These are phyloP conservation scores for Euplexia lucipara DNA, from an alignment of 2,888 invertebrate genomes.

Conservation along the genomic window DNA sequence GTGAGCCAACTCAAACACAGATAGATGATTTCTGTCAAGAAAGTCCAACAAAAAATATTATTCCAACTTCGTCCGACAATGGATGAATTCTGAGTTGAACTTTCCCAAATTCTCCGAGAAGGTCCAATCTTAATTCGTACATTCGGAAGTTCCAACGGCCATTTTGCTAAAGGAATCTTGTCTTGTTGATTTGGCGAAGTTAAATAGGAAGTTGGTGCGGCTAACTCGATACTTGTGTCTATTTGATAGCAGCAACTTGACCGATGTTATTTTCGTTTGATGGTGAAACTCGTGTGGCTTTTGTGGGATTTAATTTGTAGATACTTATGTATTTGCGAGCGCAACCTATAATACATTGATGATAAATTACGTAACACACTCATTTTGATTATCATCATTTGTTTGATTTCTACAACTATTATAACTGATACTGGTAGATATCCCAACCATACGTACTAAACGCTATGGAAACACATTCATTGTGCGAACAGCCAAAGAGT, in stretches of 20 bases:
- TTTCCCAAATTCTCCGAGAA: slow-evolving; percentile 37
- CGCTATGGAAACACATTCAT: too few relatives aligned
- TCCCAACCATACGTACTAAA: too few relatives aligned
- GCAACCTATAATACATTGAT: too few relatives aligned
- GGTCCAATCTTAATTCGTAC: slow-evolving; percentile 61
- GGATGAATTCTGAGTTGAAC: slow-evolving; percentile 50
- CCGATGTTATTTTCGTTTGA: slow-evolving; percentile 29
- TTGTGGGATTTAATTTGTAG: slow-evolving; percentile 2
- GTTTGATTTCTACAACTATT: too few relatives aligned
- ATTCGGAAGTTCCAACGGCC: slow-evolving; percentile 58
- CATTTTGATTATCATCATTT: too few relatives aligned
- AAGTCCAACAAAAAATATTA: slow-evolving; percentile 54
- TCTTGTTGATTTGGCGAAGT: slow-evolving; percentile 62
- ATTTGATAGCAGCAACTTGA: slow-evolving; percentile 42
- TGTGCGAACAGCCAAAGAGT: too few relatives aligned
- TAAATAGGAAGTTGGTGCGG: slow-evolving; percentile 53
- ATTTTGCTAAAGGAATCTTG: slow-evolving; percentile 54
- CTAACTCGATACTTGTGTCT: slow-evolving; percentile 47
- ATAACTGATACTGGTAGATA: too few relatives aligned
- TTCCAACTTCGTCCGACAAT: slow-evolving; percentile 46
- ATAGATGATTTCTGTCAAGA: slow-evolving; percentile 35
- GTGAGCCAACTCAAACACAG: slow-evolving; percentile 35
- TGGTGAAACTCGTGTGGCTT: slow-evolving; percentile 12
- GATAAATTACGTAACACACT: too few relatives aligned
- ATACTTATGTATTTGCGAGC: too few relatives aligned